Conservation (phyloP, 2,797 vertebrate genomes). For the Ctenopoma multispine region DNA sequence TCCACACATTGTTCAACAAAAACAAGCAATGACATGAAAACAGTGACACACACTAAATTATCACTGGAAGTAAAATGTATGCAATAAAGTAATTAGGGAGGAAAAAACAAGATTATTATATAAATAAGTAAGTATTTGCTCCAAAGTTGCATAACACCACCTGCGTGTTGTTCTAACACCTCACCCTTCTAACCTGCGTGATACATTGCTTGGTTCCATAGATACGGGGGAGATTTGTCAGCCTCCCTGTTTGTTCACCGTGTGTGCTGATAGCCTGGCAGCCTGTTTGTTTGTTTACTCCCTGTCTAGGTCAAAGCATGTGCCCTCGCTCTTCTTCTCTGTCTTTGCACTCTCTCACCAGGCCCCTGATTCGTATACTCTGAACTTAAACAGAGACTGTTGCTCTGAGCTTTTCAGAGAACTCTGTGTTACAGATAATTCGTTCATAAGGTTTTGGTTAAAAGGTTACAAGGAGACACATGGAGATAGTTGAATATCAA, state of each 20-base stretch:
- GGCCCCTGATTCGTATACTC: constrained; percentile 32
- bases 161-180: constrained; percentile 37
- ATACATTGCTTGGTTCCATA: constrained; percentile 62
- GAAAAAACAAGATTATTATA: background rate
- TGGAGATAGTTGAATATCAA: background rate
- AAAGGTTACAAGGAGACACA: background rate
- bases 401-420: constrained; percentile 64
- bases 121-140: constrained; percentile 9
- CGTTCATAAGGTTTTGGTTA: background rate
- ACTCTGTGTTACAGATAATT: background rate
- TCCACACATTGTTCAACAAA: constrained; percentile 19
- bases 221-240: constrained; percentile 74
- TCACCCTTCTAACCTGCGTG: constrained; percentile 49
- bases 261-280: constrained; percentile 71
- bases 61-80: background rate
- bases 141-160: constrained; percentile 19
- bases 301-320: constrained; percentile 77
- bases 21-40: constrained; percentile 10
- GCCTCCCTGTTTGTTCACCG: constrained; percentile 70
- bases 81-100: background rate
- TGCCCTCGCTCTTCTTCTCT: constrained; percentile 62
- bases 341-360: constrained; percentile 40
- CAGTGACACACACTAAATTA: background rate
- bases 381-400: constrained; percentile 28
- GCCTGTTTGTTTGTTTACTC: constrained; percentile 79